phyloP scores from a whole-genome alignment of 2,888 invertebrate genomes.

The Oscheius myriophilus region DNA sequence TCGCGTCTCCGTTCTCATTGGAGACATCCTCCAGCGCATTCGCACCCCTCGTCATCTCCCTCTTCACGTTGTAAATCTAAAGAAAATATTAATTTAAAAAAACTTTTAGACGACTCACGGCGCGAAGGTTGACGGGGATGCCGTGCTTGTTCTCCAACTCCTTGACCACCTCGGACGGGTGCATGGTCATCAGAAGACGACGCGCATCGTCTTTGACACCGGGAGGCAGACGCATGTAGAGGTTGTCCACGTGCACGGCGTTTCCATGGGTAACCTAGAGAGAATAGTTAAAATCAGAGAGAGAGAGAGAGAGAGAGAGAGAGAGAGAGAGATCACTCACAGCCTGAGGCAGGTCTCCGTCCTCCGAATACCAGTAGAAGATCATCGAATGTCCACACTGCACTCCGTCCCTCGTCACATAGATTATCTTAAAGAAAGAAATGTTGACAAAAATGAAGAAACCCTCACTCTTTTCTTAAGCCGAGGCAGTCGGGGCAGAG shows the following conservation, averaged over 20 bases:
- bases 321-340: too few species aligned
- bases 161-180: conserved; percentile 37
- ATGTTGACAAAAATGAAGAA: not conserved
- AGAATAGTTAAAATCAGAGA: not conserved
- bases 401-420: conserved; percentile 46
- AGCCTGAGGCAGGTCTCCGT: conserved; percentile 48
- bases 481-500: conserved; percentile 50
- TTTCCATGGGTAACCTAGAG: conserved; percentile 31
- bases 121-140: conserved; percentile 32
- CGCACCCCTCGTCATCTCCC: conserved; percentile 17
- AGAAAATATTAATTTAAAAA: not conserved
- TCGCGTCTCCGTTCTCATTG: conserved; percentile 1
- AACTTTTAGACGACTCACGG: conserved; percentile 19
- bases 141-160: conserved; percentile 36
- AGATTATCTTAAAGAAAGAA: conserved; percentile 42
- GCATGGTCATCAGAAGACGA: conserved; percentile 27
- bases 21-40: not conserved
- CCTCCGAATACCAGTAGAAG: conserved; percentile 50
- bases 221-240: conserved; percentile 36
- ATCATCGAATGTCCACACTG: conserved; percentile 53
- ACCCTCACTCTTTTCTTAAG: conserved; percentile 42
- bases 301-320: not conserved
- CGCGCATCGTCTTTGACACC: conserved; percentile 39
- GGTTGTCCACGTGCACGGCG: conserved; percentile 21
- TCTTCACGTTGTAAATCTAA: conserved; percentile 27